A percentile compares a stretch with the other conserved stretches of the same genome.
phyloP scores from a whole-genome alignment of 2,113 vertebrate genomes.

The Dipodomys merriami region DNA sequence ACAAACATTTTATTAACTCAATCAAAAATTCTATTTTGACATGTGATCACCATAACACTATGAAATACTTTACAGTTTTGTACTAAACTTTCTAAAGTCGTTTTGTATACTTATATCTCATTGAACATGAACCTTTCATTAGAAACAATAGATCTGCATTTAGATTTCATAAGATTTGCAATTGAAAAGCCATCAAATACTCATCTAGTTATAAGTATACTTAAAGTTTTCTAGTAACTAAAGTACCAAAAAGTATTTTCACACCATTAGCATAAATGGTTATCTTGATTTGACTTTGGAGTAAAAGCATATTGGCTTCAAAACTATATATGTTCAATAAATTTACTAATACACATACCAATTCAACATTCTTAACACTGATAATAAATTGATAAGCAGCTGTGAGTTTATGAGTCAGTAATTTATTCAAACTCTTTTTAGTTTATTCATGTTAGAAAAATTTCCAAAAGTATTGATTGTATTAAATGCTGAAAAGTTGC shows the following conservation, averaged over 20 bases:
- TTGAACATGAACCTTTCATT: not conserved
- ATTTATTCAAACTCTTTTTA: not conserved
- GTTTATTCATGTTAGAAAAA: slow-evolving; percentile 31
- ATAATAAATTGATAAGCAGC: not conserved
- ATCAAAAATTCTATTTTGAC: not conserved
- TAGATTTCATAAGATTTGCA: slow-evolving; percentile 42
- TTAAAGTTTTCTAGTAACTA: not conserved
- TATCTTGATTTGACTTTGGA: slow-evolving; percentile 24
- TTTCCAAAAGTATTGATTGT: not conserved
- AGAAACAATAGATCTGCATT: slow-evolving; percentile 18
- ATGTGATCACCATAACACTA: slow-evolving; percentile 2
- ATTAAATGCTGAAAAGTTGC: not conserved
- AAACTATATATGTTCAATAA: slow-evolving; percentile 37
- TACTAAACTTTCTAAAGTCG: slow-evolving; percentile 11
- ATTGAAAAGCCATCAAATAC: not conserved
- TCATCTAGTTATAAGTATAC: not conserved
- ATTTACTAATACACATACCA: not conserved
- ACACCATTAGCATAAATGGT: not conserved
- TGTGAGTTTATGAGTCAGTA: slow-evolving; percentile 1
- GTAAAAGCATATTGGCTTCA: slow-evolving; percentile 25
- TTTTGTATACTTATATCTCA: slow-evolving; percentile 12
- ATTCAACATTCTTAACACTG: not conserved
- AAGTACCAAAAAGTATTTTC: slow-evolving; percentile 25
- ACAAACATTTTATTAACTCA: not conserved
- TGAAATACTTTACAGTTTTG: slow-evolving; percentile 6